Evolutionary conservation across 2,888 invertebrate genomes (phyloP), one percentile per base, ranked within the genome.

Genomic region (Euplexia lucipara): DNA sequence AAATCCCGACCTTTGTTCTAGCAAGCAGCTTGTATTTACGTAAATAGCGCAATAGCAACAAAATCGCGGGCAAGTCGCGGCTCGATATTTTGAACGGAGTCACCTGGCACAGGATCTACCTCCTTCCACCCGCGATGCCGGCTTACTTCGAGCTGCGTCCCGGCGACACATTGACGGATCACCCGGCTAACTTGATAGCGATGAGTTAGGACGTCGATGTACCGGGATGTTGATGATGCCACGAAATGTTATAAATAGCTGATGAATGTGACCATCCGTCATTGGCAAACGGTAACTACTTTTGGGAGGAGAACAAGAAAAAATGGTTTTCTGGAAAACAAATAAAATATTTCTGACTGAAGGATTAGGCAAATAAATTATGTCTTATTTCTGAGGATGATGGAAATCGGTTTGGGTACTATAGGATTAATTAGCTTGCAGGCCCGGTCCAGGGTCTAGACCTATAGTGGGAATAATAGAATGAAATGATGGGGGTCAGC

Each of bases 151-250:
- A 47, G 48, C n/a, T 57, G 66, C 66, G 80, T 73, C 66, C 52
- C 26, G 47, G 59, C 20, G 81, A 80, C 78, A 78, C 70, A 78
- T 45, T 78, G 74, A 77, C 53, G 59, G 70, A 73, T 80, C 66
- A 78, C 56, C 44, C 26, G 45, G 61, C 22, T 22, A 48, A 61
- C 74, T 44, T 44, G 30, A 47, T 41, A 42, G 47, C 10, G 37
- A 49, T 44, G 48, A 66, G 45, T 52, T 39, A 62, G 39, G 61
- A 26, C 37, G 20, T 20, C 41, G 32, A 47, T 7, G 7, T 34
- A 41, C 26, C 16, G 3, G 9, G 16, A 16, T 32, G 10, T 20
- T 41, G 41, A 69, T 45, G 54, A 53, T 18, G n/a, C 32, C 8
- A 9, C 30, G 16, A 12, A 22, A 9, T 18, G n/a, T 42, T 42